These are phyloP conservation scores for Trichopria drosophilae DNA, from an alignment of 2,888 invertebrate genomes.

Conservation along the genomic window DNA sequence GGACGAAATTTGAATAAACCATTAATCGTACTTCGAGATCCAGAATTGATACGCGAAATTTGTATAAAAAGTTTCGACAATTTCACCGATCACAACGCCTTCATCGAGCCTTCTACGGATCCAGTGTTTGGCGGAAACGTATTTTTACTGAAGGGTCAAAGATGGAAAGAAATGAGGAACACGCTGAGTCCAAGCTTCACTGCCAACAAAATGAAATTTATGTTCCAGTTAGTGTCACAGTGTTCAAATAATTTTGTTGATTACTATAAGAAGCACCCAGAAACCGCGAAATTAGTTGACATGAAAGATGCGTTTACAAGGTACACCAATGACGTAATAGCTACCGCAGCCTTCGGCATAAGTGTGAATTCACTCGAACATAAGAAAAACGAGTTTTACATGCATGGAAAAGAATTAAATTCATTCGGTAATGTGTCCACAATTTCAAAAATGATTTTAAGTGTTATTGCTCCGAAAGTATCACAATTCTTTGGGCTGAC, in stretches of 20 bases:
- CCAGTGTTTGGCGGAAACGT: conserved; percentile 38
- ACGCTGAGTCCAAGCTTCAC: conserved; percentile 64
- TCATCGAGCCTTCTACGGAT: conserved; percentile 27
- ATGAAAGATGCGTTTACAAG: conserved; percentile 45
- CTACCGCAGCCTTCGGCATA: conserved; percentile 44
- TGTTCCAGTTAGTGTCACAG: conserved; percentile 59
- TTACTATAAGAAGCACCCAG: conserved; percentile 32
- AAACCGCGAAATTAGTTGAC: conserved; percentile 35
- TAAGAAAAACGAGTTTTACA: conserved; percentile 45
- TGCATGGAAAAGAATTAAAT: conserved; percentile 34
- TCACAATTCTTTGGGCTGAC: conserved; percentile 31
- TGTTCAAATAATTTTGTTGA: conserved; percentile 44
- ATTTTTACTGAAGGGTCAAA: conserved; percentile 51
- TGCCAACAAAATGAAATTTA: conserved; percentile 62
- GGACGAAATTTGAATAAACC: conserved; percentile 40
- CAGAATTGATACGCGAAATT: conserved; percentile 44
- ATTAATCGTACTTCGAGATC: conserved; percentile 40
- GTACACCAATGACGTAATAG: conserved; percentile 49
- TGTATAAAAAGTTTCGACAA: conserved; percentile 43
- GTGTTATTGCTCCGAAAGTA: not conserved
- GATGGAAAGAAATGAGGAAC: conserved; percentile 61
- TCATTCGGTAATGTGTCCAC: conserved; percentile 22
- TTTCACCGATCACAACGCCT: conserved; percentile 40
- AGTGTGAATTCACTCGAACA: conserved; percentile 42
- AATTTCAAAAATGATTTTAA: not conserved